Conservation (phyloP, 2,888 invertebrate species). For the Drosophila colorata region DNA sequence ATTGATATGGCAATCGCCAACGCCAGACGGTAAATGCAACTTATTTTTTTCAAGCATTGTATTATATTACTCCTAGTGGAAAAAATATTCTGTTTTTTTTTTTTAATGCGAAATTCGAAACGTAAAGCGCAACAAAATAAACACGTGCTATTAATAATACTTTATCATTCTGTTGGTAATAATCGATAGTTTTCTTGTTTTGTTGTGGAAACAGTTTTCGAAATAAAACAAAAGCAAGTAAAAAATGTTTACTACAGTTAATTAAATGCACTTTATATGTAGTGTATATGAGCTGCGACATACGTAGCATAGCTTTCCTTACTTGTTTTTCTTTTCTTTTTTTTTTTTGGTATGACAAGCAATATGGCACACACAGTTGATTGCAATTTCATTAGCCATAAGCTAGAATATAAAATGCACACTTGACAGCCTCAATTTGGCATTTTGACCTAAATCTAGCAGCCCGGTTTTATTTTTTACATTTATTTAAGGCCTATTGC, state of each 20-base stretch:
- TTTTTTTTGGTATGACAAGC: neutral
- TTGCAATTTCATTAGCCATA: conserved; percentile 65
- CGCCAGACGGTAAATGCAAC: too few species aligned
- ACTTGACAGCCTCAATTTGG: conserved; percentile 70
- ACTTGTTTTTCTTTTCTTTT: conserved; percentile 1
- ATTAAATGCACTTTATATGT: neutral
- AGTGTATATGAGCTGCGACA: conserved; percentile 10
- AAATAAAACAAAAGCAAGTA: neutral
- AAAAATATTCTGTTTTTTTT: too few species aligned
- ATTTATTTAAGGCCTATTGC: conserved; percentile 18
- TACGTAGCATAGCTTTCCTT: conserved; percentile 6
- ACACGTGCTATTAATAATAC: neutral
- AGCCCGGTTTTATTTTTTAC: conserved; percentile 6
- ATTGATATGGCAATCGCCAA: too few species aligned
- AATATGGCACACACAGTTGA: conserved; percentile 36
- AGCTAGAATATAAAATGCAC: conserved; percentile 65
- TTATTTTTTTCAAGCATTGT: too few species aligned
- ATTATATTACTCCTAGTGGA: too few species aligned
- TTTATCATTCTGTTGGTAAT: neutral
- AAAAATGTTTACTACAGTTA: neutral
- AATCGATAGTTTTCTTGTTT: neutral
- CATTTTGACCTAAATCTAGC: conserved; percentile 66
- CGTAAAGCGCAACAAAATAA: too few species aligned
- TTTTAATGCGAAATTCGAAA: too few species aligned
- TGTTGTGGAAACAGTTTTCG: neutral